Conservation (phyloP, 2,888 invertebrate species). For the Sicus ferrugineus region DNA sequence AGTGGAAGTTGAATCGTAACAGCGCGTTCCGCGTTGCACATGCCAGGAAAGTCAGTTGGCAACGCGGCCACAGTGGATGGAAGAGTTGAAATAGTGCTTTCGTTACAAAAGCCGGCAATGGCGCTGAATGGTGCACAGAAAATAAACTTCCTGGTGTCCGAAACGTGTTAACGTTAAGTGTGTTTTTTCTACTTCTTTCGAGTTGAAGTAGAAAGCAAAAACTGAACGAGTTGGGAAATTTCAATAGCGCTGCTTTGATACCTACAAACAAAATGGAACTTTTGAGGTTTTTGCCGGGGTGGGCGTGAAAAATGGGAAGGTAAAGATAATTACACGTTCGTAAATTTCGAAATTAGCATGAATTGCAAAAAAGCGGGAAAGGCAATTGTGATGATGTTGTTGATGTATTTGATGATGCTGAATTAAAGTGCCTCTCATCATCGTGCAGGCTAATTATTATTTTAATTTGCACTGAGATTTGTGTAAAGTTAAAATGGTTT, state of each 20-base stretch:
- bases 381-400: too few relatives aligned
- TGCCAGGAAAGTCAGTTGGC: not conserved
- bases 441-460: not conserved
- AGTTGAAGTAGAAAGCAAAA: not conserved
- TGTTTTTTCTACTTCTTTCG: not conserved
- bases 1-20: not conserved
- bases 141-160: constrained; percentile 1
- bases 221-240: constrained; percentile 7
- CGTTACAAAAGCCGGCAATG: not conserved
- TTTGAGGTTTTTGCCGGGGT: too few relatives aligned
- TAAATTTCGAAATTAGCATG: too few relatives aligned
- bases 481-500: not conserved
- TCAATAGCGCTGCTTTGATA: not conserved
- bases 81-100: not conserved
- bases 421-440: too few relatives aligned
- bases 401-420: too few relatives aligned
- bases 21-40: constrained; percentile 1
- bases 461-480: constrained; percentile 1
- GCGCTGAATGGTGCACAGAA: not conserved
- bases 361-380: too few relatives aligned
- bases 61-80: constrained; percentile 4
- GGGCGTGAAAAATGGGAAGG: not conserved
- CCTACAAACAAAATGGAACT: not conserved
- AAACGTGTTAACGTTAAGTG: not conserved
- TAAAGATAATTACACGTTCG: too few relatives aligned